phyloP scores from a whole-genome alignment of 2,797 vertebrate genomes.

The Amblyraja radiata region DNA sequence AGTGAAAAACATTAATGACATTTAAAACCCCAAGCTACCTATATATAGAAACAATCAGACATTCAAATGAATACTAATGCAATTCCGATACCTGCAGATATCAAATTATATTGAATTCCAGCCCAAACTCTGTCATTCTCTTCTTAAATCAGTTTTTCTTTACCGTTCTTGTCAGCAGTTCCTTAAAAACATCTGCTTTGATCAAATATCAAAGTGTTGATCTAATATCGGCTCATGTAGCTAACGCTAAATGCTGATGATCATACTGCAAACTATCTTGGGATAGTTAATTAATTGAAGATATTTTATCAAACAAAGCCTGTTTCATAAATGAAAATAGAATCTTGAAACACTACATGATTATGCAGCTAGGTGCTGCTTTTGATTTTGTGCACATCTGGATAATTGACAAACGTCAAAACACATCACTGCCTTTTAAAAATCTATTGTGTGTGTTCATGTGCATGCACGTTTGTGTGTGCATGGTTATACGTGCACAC shows the following conservation, averaged over 20 bases:
- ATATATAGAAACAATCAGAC: not conserved
- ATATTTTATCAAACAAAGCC: not conserved
- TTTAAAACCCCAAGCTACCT: not conserved
- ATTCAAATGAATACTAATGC: not conserved
- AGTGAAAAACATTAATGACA: not conserved
- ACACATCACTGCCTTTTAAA: not conserved
- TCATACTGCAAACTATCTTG: not conserved
- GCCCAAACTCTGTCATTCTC: not conserved
- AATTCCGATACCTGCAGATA: not conserved
- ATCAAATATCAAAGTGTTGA: not conserved
- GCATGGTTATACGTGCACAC: too few species aligned
- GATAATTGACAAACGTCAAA: not conserved
- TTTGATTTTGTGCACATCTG: not conserved
- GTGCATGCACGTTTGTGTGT: too few species aligned
- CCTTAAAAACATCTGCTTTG: not conserved
- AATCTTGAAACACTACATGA: not conserved
- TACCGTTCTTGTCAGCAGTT: not conserved
- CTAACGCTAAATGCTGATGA: not conserved
- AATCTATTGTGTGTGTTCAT: not conserved
- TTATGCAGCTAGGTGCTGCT: not conserved
- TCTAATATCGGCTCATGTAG: not conserved
- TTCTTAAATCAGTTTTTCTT: not conserved
- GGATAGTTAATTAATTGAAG: not conserved
- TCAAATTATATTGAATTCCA: not conserved
- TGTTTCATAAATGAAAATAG: too few species aligned